A percentile compares a stretch with the other conserved stretches of the same genome.
Conservation (phyloP, 2,797 vertebrate species). For the Orientallactaga sibirica region DNA sequence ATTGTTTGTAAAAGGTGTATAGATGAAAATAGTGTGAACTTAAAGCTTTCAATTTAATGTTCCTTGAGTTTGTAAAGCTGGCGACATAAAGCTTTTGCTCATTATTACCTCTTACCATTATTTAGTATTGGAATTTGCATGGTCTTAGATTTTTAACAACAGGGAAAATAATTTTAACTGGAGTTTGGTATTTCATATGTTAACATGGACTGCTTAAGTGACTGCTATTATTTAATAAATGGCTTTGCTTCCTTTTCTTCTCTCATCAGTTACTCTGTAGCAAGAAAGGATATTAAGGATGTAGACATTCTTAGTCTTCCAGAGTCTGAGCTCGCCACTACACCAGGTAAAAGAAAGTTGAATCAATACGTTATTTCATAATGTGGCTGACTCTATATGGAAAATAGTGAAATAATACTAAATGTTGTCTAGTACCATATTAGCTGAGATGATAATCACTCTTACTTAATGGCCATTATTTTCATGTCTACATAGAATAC, state of each 20-base stretch:
- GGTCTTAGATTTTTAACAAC: constrained; percentile 13
- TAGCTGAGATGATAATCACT: neutral
- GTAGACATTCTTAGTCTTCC: constrained; percentile 89
- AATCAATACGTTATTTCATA: constrained; percentile 25
- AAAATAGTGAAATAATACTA: constrained; percentile 1
- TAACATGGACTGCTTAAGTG: constrained; percentile 42
- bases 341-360: constrained; percentile 91
- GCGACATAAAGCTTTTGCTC: constrained; percentile 44
- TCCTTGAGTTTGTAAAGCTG: constrained; percentile 15
- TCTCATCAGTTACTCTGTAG: constrained; percentile 91
- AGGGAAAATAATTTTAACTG: constrained; percentile 59
- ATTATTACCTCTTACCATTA: neutral
- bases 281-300: constrained; percentile 93
- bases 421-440: constrained; percentile 26
- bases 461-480: constrained; percentile 49
- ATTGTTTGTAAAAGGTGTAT: neutral
- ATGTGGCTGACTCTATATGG: neutral
- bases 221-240: constrained; percentile 60
- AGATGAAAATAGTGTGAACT: constrained; percentile 39
- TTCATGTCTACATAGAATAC: constrained; percentile 14
- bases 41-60: constrained; percentile 35
- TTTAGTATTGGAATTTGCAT: constrained; percentile 1
- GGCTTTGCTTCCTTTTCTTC: constrained; percentile 62
- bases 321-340: constrained; percentile 90
- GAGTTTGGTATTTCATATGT: neutral